phyloP scores from a whole-genome alignment of 2,888 invertebrate genomes.

The Sericinus montela region DNA sequence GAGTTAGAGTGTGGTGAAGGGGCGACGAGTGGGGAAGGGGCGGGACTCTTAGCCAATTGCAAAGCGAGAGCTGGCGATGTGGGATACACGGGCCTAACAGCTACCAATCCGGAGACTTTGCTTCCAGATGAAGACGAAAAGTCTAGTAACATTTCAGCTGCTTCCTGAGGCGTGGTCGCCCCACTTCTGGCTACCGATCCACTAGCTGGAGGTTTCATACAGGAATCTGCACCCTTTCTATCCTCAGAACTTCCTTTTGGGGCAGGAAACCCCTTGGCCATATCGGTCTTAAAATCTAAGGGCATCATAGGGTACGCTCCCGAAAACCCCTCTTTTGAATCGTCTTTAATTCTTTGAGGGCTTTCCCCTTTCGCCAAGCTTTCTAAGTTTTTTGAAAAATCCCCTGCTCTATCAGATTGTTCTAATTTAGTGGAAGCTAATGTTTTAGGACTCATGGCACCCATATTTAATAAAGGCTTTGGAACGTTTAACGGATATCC shows the following conservation, averaged over 20 bases:
- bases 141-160: constrained; percentile 82
- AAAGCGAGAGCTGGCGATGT: constrained; percentile 85
- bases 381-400: constrained; percentile 62
- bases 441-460: constrained; percentile 66
- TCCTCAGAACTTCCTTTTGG: constrained; percentile 69
- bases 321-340: constrained; percentile 52
- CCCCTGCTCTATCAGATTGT: constrained; percentile 53
- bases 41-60: constrained; percentile 88
- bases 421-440: constrained; percentile 48
- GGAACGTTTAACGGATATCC: constrained; percentile 68
- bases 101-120: constrained; percentile 73
- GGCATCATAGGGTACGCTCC: constrained; percentile 60
- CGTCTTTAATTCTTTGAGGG: constrained; percentile 62
- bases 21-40: constrained; percentile 83
- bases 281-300: constrained; percentile 68
- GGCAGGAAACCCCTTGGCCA: constrained; percentile 65
- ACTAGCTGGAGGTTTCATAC: constrained; percentile 70
- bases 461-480: constrained; percentile 67
- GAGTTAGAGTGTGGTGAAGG: constrained; percentile 85
- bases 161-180: constrained; percentile 77
- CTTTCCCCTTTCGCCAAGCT: constrained; percentile 58
- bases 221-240: constrained; percentile 66
- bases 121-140: constrained; percentile 81
- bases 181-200: constrained; percentile 63
- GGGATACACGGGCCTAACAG: constrained; percentile 78